Base-by-base conservation (phyloP, 92 coral and sea anemone species). In the Virgularia gustaviana region DNA sequence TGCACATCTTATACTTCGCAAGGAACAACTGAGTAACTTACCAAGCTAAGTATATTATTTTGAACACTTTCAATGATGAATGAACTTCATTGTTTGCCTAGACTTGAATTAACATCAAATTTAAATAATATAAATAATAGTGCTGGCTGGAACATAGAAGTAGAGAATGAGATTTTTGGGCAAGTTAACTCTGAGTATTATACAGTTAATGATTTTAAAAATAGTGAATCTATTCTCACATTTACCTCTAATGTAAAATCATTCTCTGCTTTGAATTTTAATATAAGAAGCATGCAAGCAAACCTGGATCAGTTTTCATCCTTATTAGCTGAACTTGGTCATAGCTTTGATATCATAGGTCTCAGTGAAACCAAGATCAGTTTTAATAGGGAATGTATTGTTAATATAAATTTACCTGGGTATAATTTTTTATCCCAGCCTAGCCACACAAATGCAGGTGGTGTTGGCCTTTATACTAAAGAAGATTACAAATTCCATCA, bases 381-480 rank as follows among this genome's bases (percentile, higher is more conserved):
- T 5, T 4, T 4, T 47, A 25, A 25, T 3, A 4, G n/a, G 5
- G 5, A 4, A 15, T 15, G 6, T 15, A 47, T 47, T 4, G n/a
- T 15, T 3, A 47, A 47, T 25, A 47, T 47, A 15, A 25, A 47
- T 4, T 4, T 47, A 47, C 55, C 55, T 4, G 55, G 55, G 3
- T 47, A 47, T 15, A 47, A 47, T 47, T 47, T 47, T 47, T 15
- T 47, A 5, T 47, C 7, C n/a, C 55, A 47, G 22, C 55, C 55
- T 47, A 47, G 7, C 55, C n/a, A 45, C 25, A 67, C 79, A 1
- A 52, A 44, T 56, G 83, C 86, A 31, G 75, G 83, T 7, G 83
- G 83, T 3, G 86, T 77, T 62, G 87, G 87, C n/a, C 43, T 83
- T 56, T 83, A 57, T 56, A 42, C 78, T 16, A 77, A 78, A n/a